Conservation (phyloP, 2,888 invertebrate species). For the Dicycla oo region DNA sequence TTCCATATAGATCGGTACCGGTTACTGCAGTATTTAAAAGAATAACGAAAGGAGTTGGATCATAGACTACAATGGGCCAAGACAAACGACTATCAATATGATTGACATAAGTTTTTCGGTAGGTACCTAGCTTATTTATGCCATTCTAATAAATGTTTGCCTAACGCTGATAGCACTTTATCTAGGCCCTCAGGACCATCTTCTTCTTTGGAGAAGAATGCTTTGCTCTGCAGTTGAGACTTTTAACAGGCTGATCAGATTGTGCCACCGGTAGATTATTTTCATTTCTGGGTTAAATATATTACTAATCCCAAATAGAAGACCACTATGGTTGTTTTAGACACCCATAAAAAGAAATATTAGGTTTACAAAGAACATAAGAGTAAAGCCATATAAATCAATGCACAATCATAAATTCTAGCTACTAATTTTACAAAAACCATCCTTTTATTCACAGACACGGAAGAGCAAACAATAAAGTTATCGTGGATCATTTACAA, state of each 20-base stretch:
- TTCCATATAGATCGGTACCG: neutral
- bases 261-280: neutral
- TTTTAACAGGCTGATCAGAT: neutral
- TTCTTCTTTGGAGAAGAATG: neutral
- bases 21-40: neutral
- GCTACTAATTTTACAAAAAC: neutral
- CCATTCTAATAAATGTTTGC: neutral
- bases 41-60: neutral
- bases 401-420: neutral
- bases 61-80: neutral
- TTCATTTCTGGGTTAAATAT: neutral
- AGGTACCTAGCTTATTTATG: too few species aligned
- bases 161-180: neutral
- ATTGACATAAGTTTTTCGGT: neutral
- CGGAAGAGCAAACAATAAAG: conserved; percentile 20
- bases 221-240: neutral
- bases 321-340: neutral
- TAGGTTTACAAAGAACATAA: too few species aligned
- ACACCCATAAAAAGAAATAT: neutral
- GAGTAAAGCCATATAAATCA: neutral
- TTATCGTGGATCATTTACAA: conserved; percentile 21
- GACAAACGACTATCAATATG: neutral
- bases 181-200: neutral
- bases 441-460: neutral
- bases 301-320: neutral